Evolutionary conservation across 2,888 invertebrate species (phyloP).

Genomic region (Orgyia antiqua): DNA sequence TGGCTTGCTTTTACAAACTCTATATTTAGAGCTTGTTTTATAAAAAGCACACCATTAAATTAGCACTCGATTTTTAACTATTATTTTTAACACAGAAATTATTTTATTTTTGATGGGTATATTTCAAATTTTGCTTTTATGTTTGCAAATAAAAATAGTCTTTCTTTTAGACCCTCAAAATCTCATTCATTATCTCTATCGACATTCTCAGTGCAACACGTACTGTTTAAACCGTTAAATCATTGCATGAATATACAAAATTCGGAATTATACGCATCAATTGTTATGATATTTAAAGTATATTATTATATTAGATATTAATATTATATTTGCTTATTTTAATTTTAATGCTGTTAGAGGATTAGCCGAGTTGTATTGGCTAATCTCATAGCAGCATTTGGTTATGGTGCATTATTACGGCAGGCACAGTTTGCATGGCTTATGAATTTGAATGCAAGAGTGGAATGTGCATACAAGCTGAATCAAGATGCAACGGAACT

Average conservation of each 20-base stretch:
- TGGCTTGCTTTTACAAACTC: constrained; percentile 9
- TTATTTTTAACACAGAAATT: no score
- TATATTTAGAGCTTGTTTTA: background rate
- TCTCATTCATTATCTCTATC: no score
- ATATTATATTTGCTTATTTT: background rate
- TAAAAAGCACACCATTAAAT: background rate
- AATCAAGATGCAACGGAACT: constrained; percentile 72
- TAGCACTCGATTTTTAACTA: no score
- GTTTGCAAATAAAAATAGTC: no score
- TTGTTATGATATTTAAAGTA: background rate
- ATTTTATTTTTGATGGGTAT: no score
- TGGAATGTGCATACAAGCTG: constrained; percentile 78
- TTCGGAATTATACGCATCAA: background rate
- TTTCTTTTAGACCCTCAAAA: no score
- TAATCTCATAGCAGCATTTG: constrained; percentile 34
- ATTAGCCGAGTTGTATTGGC: background rate
- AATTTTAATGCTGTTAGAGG: constrained; percentile 14
- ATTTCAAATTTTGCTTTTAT: no score
- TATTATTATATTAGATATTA: background rate
- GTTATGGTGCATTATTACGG: constrained; percentile 63
- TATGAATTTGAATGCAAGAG: constrained; percentile 80
- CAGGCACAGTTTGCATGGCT: constrained; percentile 74
- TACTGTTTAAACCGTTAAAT: background rate
- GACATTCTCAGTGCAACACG: no score
- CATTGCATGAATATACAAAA: background rate